Conservation (phyloP, 2,113 vertebrate genomes). For the Euleptes europaea region DNA sequence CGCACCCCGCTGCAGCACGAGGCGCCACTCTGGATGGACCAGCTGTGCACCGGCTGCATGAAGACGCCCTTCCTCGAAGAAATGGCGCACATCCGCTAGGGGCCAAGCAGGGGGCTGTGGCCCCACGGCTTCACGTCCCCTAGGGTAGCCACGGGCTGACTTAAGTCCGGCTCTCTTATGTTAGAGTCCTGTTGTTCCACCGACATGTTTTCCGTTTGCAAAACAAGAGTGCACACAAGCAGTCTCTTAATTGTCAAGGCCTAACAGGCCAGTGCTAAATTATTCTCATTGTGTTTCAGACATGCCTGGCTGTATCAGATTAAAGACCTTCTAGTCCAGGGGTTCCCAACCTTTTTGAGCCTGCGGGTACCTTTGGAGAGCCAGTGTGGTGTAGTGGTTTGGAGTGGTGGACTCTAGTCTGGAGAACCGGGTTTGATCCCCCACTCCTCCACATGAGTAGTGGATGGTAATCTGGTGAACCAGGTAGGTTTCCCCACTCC, state of each 20-base stretch:
- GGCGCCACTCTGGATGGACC: constrained; percentile 84
- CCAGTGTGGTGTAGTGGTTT: too few species aligned
- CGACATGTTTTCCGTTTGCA: neutral
- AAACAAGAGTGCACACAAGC: neutral
- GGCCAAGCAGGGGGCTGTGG: too few species aligned
- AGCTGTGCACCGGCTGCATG: constrained; percentile 85
- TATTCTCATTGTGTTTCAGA: neutral
- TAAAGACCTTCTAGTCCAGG: too few species aligned
- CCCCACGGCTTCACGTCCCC: neutral
- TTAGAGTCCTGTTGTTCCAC: neutral
- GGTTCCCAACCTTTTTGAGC: too few species aligned
- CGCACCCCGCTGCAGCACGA: constrained; percentile 83
- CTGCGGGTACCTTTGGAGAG: too few species aligned
- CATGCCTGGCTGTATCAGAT: neutral
- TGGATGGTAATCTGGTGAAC: too few species aligned
- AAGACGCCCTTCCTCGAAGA: constrained; percentile 83
- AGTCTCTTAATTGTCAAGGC: neutral
- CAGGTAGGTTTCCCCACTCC: too few species aligned
- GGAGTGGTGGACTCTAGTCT: too few species aligned
- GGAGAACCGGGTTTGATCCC: too few species aligned
- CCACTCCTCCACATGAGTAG: too few species aligned
- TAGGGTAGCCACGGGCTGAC: neutral
- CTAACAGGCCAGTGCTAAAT: neutral
- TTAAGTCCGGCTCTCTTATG: neutral
- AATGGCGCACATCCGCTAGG: constrained; percentile 83